Percentiles rank a stretch among this genome's conserved stretches.
phyloP scores from a whole-genome alignment of 2,888 invertebrate genomes.

The Agrotis exclamationis region DNA sequence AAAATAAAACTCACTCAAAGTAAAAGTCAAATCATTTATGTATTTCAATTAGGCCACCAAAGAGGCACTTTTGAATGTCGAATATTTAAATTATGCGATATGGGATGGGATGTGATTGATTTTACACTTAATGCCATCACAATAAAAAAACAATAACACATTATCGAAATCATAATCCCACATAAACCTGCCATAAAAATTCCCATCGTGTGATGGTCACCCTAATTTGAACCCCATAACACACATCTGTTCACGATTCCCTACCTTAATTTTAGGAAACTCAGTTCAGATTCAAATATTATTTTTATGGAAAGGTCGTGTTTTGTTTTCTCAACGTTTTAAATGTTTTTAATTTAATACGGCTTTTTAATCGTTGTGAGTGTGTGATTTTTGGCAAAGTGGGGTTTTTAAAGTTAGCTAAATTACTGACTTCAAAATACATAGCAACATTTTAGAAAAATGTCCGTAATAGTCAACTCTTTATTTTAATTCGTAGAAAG shows the following conservation, averaged over 20 bases:
- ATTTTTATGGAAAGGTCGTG: constrained; percentile 1
- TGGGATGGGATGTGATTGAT: no score
- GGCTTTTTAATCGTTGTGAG: background rate
- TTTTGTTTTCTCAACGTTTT: constrained; percentile 38
- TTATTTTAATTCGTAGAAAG: no score
- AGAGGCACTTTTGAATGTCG: no score
- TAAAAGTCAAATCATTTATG: no score
- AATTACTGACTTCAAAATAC: background rate
- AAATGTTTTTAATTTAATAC: constrained; percentile 11
- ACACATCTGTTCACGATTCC: constrained; percentile 17
- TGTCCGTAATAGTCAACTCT: no score
- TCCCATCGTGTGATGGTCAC: constrained; percentile 38
- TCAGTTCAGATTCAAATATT: constrained; percentile 10
- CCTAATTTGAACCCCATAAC: constrained; percentile 39
- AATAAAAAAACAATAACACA: constrained; percentile 24
- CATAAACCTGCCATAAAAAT: constrained; percentile 42
- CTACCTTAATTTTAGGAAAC: constrained; percentile 37
- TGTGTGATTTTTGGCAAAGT: background rate
- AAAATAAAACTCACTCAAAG: no score
- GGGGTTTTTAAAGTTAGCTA: background rate
- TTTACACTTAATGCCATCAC: background rate
- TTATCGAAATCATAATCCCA: constrained; percentile 20
- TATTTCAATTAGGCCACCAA: no score
- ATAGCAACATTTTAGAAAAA: background rate
- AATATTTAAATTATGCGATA: no score